Evolutionary conservation across 2,797 vertebrate species (phyloP).

Genomic region (Sebastes matsubarae): DNA sequence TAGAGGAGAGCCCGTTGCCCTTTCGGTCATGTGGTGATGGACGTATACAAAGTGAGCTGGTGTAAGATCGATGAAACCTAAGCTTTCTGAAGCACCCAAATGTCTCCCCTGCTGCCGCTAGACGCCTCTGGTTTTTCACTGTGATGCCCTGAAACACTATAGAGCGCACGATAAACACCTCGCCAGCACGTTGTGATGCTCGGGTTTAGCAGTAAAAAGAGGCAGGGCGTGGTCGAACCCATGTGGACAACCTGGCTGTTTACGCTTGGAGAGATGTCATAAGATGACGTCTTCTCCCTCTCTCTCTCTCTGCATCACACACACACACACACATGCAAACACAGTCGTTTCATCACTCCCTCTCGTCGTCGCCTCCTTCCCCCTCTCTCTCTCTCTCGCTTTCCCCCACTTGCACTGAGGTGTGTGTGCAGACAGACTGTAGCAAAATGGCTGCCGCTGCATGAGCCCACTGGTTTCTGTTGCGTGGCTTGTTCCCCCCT

Average conservation of each 20-base stretch:
- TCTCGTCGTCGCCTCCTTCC: constrained; percentile 1
- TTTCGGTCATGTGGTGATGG: neutral
- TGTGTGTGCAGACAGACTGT: constrained; percentile 74
- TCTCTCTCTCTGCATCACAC: constrained; percentile 14
- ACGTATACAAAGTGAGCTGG: neutral
- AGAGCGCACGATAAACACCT: neutral
- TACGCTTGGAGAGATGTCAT: constrained; percentile 12
- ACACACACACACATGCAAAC: constrained; percentile 29
- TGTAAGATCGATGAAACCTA: constrained; percentile 1
- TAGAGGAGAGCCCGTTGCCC: neutral
- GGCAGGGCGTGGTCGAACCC: constrained; percentile 53
- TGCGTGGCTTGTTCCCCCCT: constrained; percentile 44
- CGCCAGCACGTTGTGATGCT: constrained; percentile 1
- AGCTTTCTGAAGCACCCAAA: neutral
- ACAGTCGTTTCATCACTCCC: constrained; percentile 21
- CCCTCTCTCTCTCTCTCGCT: neutral
- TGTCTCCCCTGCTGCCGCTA: constrained; percentile 9
- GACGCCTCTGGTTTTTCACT: neutral
- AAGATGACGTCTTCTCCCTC: constrained; percentile 35
- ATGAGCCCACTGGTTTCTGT: constrained; percentile 62
- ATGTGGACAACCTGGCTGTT: constrained; percentile 33
- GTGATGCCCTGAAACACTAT: neutral
- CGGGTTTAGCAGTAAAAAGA: neutral
- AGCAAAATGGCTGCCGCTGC: constrained; percentile 79
- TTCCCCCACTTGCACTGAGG: constrained; percentile 47